phyloP scores from a whole-genome alignment of 2,888 invertebrate species.

The Drosophila incognita region DNA sequence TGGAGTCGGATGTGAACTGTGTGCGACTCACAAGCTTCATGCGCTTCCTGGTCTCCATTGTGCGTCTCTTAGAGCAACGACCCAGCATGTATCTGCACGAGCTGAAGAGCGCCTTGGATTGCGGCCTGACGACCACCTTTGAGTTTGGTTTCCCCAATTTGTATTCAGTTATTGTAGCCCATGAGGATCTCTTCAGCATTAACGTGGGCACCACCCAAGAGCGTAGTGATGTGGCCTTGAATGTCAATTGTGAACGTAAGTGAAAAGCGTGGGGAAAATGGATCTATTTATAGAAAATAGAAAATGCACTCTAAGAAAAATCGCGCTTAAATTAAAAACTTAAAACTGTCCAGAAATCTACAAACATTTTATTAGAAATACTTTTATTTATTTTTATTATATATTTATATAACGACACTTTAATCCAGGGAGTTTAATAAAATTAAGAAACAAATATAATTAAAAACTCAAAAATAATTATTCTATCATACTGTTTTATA shows the following conservation, averaged over 20 bases:
- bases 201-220: constrained; percentile 78
- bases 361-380: no score
- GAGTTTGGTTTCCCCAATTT: constrained; percentile 84
- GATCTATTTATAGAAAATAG: not conserved
- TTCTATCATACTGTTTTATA: no score
- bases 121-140: constrained; percentile 79
- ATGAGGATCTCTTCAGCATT: constrained; percentile 82
- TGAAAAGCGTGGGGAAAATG: not conserved
- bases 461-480: not conserved
- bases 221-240: constrained; percentile 79
- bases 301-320: not conserved
- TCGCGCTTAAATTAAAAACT: not conserved
- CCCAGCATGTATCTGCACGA: constrained; percentile 80
- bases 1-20: constrained; percentile 55
- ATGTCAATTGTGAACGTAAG: constrained; percentile 81
- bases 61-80: constrained; percentile 81
- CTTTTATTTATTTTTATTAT: not conserved
- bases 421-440: not conserved
- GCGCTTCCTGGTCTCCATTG: constrained; percentile 81
- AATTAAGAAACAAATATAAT: not conserved
- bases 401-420: not conserved
- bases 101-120: constrained; percentile 78
- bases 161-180: constrained; percentile 80
- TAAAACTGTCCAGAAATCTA: no score
- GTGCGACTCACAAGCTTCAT: constrained; percentile 80